Evolutionary conservation across 2,888 invertebrate genomes (phyloP).

Genomic region (Aphidius colemani): DNA sequence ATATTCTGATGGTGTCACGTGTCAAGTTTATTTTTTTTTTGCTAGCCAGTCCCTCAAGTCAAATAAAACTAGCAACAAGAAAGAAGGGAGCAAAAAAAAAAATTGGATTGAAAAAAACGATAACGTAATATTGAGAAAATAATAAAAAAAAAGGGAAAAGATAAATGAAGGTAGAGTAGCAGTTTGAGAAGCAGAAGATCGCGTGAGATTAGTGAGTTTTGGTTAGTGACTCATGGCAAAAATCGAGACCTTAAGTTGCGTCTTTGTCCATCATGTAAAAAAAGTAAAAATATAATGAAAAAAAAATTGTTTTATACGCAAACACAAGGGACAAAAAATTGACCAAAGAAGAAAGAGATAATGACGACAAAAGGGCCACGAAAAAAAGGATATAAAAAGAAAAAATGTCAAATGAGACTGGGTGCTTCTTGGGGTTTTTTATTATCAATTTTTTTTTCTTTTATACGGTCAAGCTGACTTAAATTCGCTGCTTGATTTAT

Average conservation of each 20-base stretch:
- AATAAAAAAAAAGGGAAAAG: constrained; percentile 26
- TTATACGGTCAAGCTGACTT: not conserved
- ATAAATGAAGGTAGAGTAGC: constrained; percentile 11
- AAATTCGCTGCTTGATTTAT: constrained; percentile 4
- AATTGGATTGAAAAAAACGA: constrained; percentile 18
- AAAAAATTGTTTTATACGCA: too few species aligned
- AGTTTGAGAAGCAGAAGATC: constrained; percentile 15
- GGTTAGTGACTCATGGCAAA: constrained; percentile 33
- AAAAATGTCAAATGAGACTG: too few species aligned
- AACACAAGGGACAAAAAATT: too few species aligned
- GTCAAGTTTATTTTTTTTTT: not conserved
- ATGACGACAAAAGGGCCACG: too few species aligned
- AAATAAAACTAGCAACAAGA: too few species aligned
- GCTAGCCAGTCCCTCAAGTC: not conserved
- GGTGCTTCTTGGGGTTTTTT: too few species aligned
- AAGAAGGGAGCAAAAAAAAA: not conserved
- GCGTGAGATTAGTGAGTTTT: constrained; percentile 29
- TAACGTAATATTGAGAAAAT: constrained; percentile 25
- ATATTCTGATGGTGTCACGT: too few species aligned
- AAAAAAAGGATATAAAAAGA: too few species aligned
- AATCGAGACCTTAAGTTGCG: not conserved
- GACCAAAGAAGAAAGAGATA: too few species aligned
- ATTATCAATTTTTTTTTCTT: not conserved
- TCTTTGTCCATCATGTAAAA: not conserved
- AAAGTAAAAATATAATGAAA: too few species aligned